Percentiles rank a stretch among this genome's conserved stretches.
These are phyloP conservation scores for Agraylea sexmaculata DNA, from an alignment of 1,140 invertebrate species.

Conservation along the genomic window DNA sequence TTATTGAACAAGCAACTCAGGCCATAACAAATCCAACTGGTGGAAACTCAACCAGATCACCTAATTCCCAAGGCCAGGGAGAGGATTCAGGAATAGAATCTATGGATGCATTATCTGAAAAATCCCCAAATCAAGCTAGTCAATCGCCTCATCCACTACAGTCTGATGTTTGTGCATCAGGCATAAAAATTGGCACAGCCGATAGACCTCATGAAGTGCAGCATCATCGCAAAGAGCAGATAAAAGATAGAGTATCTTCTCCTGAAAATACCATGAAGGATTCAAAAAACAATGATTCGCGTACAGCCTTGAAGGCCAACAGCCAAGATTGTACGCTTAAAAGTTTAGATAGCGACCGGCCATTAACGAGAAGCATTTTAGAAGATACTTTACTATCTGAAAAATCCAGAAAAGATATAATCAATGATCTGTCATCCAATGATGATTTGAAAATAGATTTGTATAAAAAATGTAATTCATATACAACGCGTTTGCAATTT, in stretches of 20 bases:
- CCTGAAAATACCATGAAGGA: not conserved
- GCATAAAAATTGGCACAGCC: slow-evolving; percentile 8
- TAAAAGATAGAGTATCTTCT: slow-evolving; percentile 28
- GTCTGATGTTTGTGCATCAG: slow-evolving; percentile 4
- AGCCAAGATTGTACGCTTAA: slow-evolving; percentile 7
- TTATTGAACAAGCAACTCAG: slow-evolving; percentile 21
- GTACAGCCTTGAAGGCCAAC: slow-evolving; percentile 20
- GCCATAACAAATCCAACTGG: slow-evolving; percentile 27
- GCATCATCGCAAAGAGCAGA: slow-evolving; percentile 21
- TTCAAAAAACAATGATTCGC: slow-evolving; percentile 25
- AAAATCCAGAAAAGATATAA: slow-evolving; percentile 10
- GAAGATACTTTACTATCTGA: slow-evolving; percentile 13
- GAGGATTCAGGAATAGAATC: slow-evolving; percentile 89
- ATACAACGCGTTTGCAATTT: slow-evolving; percentile 24
- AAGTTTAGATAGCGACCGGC: slow-evolving; percentile 20
- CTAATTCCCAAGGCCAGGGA: slow-evolving; percentile 48
- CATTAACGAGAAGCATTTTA: slow-evolving; percentile 17
- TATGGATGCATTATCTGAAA: slow-evolving; percentile 85
- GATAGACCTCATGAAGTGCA: slow-evolving; percentile 24
- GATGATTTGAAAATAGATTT: slow-evolving; percentile 15
- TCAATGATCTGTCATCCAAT: slow-evolving; percentile 11
- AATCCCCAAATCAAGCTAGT: slow-evolving; percentile 74
- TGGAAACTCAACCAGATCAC: slow-evolving; percentile 36
- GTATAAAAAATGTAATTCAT: slow-evolving; percentile 20
- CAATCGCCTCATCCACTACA: slow-evolving; percentile 40